Evolutionary conservation across 64 coral and sea anemone genomes (phyloP).

Genomic region (Stichodactyla mertensii): DNA sequence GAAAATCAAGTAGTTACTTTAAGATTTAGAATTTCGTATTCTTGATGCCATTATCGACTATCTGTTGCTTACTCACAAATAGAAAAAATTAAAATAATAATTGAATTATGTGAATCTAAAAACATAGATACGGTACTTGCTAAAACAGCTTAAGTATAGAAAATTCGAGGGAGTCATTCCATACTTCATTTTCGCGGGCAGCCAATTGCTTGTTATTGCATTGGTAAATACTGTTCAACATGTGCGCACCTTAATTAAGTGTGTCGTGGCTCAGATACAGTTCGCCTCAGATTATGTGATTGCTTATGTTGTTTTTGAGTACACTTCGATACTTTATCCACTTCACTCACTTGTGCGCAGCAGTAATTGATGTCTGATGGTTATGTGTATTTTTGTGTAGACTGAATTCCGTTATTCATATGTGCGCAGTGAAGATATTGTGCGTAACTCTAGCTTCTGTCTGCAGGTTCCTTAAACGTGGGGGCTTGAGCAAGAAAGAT

Average conservation of each 20-base stretch:
- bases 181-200: no score
- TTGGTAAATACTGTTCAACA: not conserved
- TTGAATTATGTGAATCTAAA: not conserved
- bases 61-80: not conserved
- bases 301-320: not conserved
- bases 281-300: not conserved
- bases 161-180: no score
- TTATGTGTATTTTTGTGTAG: no score
- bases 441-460: not conserved
- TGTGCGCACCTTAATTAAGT: not conserved
- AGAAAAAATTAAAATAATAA: not conserved
- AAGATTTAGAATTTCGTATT: not conserved
- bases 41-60: not conserved
- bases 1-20: not conserved
- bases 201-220: no score
- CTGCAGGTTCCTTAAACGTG: no score
- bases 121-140: not conserved
- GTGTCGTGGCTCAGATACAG: not conserved
- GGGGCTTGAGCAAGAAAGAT: no score
- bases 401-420: no score
- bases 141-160: no score
- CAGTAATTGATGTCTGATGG: no score
- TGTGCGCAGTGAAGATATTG: not conserved
- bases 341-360: no score
- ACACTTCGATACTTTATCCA: no score